Evolutionary conservation across 2,888 invertebrate species (phyloP), one percentile per base, ranked within the genome.

Genomic region (Eupithecia insigniata): DNA sequence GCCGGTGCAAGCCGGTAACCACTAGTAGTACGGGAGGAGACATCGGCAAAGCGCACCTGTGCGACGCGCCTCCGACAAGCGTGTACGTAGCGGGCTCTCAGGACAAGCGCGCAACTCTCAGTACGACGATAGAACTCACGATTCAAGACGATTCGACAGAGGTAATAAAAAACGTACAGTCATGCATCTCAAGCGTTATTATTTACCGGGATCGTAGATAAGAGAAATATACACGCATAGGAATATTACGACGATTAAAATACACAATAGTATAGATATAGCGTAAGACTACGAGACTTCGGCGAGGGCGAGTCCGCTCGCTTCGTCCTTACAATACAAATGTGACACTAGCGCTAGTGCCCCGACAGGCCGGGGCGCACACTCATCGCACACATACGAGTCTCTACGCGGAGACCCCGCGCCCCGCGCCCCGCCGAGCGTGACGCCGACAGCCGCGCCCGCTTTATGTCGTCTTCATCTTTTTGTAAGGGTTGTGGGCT

Each of bases 121-220:
- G 91, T 89, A 90, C 92, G 92, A 90, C 92, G 91, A 89, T 75
- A 83, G 80, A 89, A 90, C 87, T 90, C 90, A 88, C 92, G 92
- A 88, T 86, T 85, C 86, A 92, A 90, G 92, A 91, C 92, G 92
- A 75, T 90, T 91, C 89, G 90, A 92, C 91, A 92, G 92, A 94
- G 92, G 92, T 93, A 94, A 93, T 93, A 93, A 94, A 92, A 96
- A 96, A 97, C 96, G 96, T 96, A 96, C 96, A 96, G 96, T 96
- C 97, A 97, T 97, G 96, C 96, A 96, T 96, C 89, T 96, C 95
- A 97, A 97, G 96, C 96, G 96, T 97, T 96, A 96, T 97, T 97
- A 96, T 97, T 61, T 97, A 96, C 96, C 96, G 96, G 96, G 96
- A 96, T 96, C 94, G 92, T 91, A 92, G 92, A 90, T 91, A 93